Evolutionary conservation across 1,140 invertebrate species (phyloP), one percentile per base, ranked within the genome.

Genomic region (Heliconius hewitsoni): DNA sequence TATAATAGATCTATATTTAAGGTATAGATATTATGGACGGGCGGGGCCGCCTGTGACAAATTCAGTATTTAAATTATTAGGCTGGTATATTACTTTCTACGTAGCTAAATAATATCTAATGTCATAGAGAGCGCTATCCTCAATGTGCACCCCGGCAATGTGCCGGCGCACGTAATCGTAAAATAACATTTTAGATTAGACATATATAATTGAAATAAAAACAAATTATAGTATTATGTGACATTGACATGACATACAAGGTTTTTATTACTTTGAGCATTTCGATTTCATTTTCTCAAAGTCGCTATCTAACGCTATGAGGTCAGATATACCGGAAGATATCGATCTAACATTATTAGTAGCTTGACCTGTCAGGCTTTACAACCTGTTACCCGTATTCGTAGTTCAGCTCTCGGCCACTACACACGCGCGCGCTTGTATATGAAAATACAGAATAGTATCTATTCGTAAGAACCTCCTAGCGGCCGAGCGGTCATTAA

Each of bases 351-450:
- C 37, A 30, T 27, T 71, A 77, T 66, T 30, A 27, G 3, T n/a
- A n/a, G 60, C 9, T 27, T 16, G 72, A 78, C 77, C 77, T 72
- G 77, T 78, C 50, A 13, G 8, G 34, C 50, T 23, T 50, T 55
- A 34, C 71, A 73, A 78, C 77, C 71, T 57, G 50, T 50, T 75
- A 60, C 76, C 52, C 71, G 34, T 34, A 78, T 57, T 78, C 46
- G n/a, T 37, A 57, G 77, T 9, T 39, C 55, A 55, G 73, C 77
- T 57, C 57, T 74, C 77, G 72, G 18, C 42, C 57, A 30, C 46
- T 8, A 70, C 34, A 34, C n/a, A 78, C 76, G 76, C 71, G 55
- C 30, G 55, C 39, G 39, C 11, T 13, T 23, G 3, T 42, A 16
- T 34, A 34, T 34, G 34, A 34, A 34, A 34, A 34, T 34, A 34